A percentile compares a stretch with the other conserved stretches of the same genome.
These are phyloP conservation scores for Caenorhabditis angaria DNA, from an alignment of 2,888 invertebrate species.

Conservation along the genomic window DNA sequence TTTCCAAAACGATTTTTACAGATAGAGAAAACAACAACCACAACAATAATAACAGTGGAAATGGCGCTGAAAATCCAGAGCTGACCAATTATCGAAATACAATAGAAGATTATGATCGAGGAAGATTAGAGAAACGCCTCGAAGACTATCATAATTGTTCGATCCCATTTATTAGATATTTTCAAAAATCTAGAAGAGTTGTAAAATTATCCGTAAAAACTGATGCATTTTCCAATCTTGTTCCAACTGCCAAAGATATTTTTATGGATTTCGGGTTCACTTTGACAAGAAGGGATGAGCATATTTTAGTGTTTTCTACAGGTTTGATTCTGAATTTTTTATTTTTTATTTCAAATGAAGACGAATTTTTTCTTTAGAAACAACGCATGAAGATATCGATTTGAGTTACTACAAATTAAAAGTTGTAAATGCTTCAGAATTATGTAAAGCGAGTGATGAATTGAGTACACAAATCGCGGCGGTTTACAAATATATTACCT, in stretches of 20 bases:
- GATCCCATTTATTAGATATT: slow-evolving; percentile 67
- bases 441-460: slow-evolving; percentile 22
- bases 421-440: slow-evolving; percentile 18
- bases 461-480: slow-evolving; percentile 25
- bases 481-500: slow-evolving; percentile 20
- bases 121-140: slow-evolving; percentile 65
- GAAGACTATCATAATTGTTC: slow-evolving; percentile 64
- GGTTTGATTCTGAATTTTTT: slow-evolving; percentile 10
- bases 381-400: slow-evolving; percentile 29
- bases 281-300: slow-evolving; percentile 29
- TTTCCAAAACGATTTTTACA: no score
- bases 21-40: no score
- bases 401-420: slow-evolving; percentile 48
- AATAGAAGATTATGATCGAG: slow-evolving; percentile 69
- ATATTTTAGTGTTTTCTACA: slow-evolving; percentile 38
- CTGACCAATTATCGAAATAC: no score
- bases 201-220: slow-evolving; percentile 38
- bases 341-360: neutral
- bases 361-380: slow-evolving; percentile 15
- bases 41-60: slow-evolving; percentile 17
- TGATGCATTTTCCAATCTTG: slow-evolving; percentile 35
- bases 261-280: slow-evolving; percentile 51
- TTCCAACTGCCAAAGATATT: slow-evolving; percentile 37
- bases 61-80: slow-evolving; percentile 41
- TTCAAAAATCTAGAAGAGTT: slow-evolving; percentile 59